Percentiles rank a stretch among this genome's conserved stretches.
phyloP scores from a whole-genome alignment of 2,797 vertebrate genomes.

The Vipera latastei region DNA sequence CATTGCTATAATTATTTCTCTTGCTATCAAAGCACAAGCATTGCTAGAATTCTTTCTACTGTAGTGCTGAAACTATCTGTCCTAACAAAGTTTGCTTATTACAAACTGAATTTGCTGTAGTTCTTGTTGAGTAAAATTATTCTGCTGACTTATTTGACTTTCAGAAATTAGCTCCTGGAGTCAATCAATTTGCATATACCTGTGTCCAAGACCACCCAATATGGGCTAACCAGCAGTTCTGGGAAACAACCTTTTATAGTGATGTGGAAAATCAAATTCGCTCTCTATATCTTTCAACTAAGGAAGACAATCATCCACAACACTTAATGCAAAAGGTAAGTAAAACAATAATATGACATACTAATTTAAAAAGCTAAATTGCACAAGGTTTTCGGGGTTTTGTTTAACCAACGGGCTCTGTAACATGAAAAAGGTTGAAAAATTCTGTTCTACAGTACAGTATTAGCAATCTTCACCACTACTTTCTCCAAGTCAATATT shows the following conservation, averaged over 20 bases:
- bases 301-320: constrained; percentile 75
- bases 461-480: not conserved
- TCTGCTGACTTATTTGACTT: constrained; percentile 40
- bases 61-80: not conserved
- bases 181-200: constrained; percentile 97
- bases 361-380: not conserved
- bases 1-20: not conserved
- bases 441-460: not conserved
- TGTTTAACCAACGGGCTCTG: not conserved
- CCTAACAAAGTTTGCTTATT: not conserved
- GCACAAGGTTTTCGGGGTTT: not conserved
- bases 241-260: constrained; percentile 97
- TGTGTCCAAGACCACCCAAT: constrained; percentile 97
- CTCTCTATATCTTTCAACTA: constrained; percentile 85
- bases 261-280: constrained; percentile 94
- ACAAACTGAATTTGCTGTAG: not conserved
- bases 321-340: constrained; percentile 80
- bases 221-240: constrained; percentile 97
- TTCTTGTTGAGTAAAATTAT: not conserved
- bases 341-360: not conserved
- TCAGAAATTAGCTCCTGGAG: constrained; percentile 90
- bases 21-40: not conserved
- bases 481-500: not conserved
- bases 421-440: not conserved
- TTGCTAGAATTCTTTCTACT: not conserved